These are phyloP conservation scores for Noctua fimbriata DNA, from an alignment of 2,888 invertebrate genomes.

Conservation along the genomic window DNA sequence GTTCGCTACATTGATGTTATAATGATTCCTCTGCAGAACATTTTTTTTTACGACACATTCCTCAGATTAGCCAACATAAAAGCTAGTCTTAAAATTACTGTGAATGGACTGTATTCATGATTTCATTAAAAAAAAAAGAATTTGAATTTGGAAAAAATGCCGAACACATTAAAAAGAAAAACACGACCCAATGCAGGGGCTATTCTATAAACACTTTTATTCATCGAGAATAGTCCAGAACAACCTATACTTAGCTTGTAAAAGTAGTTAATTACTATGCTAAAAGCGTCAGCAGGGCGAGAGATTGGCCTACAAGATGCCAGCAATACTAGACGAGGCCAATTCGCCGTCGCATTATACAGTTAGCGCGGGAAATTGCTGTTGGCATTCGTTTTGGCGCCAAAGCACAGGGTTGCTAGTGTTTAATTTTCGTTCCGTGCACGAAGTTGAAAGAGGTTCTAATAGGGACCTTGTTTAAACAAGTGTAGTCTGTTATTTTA, in stretches of 20 bases:
- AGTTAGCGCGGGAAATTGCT: slow-evolving; percentile 74
- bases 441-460: slow-evolving; percentile 22
- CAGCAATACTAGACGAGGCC: slow-evolving; percentile 48
- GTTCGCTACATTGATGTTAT: not conserved
- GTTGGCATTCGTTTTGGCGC: slow-evolving; percentile 72
- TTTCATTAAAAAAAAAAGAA: not conserved
- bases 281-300: slow-evolving; percentile 43
- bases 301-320: slow-evolving; percentile 56
- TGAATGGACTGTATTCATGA: not conserved
- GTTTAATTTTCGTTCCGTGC: slow-evolving; percentile 38
- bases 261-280: slow-evolving; percentile 59
- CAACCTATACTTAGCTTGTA: not conserved
- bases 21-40: not conserved
- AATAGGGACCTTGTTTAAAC: not conserved
- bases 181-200: not conserved
- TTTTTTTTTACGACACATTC: not conserved
- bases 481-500: not conserved
- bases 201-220: slow-evolving; percentile 10
- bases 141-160: slow-evolving; percentile 2
- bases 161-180: not conserved
- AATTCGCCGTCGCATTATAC: slow-evolving; percentile 70
- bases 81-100: too few species aligned
- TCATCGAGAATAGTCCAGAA: slow-evolving; percentile 1
- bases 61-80: not conserved
- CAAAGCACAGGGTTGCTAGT: slow-evolving; percentile 67